These are phyloP conservation scores for Tetramorium alpestre DNA, from an alignment of 1,140 invertebrate genomes.

Conservation along the genomic window DNA sequence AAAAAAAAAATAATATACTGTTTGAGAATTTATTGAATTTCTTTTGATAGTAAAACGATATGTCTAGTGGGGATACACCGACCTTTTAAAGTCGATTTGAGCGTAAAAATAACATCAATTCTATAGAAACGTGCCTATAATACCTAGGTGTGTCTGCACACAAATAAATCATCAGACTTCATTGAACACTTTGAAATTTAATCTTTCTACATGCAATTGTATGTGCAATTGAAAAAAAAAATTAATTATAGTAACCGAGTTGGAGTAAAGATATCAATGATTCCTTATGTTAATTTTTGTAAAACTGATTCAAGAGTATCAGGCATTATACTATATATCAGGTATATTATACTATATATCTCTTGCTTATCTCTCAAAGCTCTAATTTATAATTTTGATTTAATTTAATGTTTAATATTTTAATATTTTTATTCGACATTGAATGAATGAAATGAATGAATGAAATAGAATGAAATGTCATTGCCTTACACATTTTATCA, in stretches of 20 bases:
- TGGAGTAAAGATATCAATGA: background rate
- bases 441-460: too few relatives aligned
- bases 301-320: background rate
- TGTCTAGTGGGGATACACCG: background rate
- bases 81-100: slow-evolving; percentile 16
- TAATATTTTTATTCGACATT: background rate
- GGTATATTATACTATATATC: too few relatives aligned
- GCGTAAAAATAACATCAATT: slow-evolving; percentile 28
- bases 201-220: background rate
- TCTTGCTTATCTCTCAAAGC: too few relatives aligned
- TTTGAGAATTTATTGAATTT: background rate
- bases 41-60: background rate
- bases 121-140: background rate
- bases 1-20: background rate
- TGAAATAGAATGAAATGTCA: background rate
- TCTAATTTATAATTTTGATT: background rate
- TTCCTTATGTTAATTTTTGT: background rate
- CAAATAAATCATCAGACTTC: slow-evolving; percentile 22
- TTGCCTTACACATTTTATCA: background rate
- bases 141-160: slow-evolving; percentile 43
- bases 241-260: background rate
- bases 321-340: too few relatives aligned
- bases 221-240: background rate
- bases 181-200: background rate
- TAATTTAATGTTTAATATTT: background rate